Evolutionary conservation across 1,140 invertebrate genomes (phyloP).

Genomic region (Muscidifurax raptorellus): DNA sequence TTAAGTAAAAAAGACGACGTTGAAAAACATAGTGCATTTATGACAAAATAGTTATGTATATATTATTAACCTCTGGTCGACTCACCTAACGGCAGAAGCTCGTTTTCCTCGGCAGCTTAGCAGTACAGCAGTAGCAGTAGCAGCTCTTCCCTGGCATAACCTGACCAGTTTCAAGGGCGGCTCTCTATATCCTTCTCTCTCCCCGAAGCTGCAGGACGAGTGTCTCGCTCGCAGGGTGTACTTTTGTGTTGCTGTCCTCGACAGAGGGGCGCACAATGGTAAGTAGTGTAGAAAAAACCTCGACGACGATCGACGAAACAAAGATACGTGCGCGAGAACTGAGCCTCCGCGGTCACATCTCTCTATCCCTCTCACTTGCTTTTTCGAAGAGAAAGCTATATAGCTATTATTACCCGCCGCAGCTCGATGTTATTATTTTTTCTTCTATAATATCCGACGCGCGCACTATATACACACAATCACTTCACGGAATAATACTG

Average conservation of each 20-base stretch:
- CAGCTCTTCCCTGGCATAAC: slow-evolving; percentile 22
- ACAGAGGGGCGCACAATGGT: background rate
- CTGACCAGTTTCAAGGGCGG: background rate
- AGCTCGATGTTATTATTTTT: background rate
- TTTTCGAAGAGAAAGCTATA: background rate
- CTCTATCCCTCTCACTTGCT: background rate
- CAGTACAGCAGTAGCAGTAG: background rate
- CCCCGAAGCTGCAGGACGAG: background rate
- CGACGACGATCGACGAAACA: too few species aligned
- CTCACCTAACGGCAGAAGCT: slow-evolving; percentile 47
- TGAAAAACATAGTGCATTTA: background rate
- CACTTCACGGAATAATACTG: background rate
- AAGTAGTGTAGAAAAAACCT: background rate
- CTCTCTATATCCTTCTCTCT: background rate
- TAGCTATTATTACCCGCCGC: background rate
- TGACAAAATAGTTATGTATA: background rate
- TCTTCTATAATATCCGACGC: background rate
- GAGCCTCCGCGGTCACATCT: background rate
- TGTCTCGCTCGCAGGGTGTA: background rate
- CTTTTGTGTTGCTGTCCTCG: background rate
- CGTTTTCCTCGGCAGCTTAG: background rate
- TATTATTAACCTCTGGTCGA: background rate
- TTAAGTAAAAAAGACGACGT: background rate
- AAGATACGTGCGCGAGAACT: too few species aligned
- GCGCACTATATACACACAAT: background rate